Base-by-base conservation (phyloP, 1,140 invertebrate species). In the Holcopasites calliopsidis region DNA sequence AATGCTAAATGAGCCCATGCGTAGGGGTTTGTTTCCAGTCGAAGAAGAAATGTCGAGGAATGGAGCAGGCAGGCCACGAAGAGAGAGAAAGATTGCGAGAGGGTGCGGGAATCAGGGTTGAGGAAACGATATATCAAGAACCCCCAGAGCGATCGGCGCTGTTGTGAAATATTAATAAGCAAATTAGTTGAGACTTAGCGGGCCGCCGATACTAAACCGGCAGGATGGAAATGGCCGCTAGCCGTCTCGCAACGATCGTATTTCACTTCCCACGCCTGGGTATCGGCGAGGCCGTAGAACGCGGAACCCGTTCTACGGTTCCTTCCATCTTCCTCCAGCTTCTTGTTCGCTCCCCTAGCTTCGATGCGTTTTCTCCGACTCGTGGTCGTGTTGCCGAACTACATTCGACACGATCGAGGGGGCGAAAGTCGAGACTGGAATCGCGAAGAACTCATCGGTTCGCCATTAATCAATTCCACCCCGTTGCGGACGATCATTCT, bases 131-230 rank as follows among this genome's bases (percentile, higher is more conserved):
- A 86, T 77, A 87, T 86, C 85, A 83, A 80, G 79, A 84, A 85
- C 82, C 85, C 87, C 87, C 84, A 80, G 80, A 85, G 85, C 88
- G 85, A 89, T 89, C 84, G 86, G 83, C 77, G 86, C 84, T 82
- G 84, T 85, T 85, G 86, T 89, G 88, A 90, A 90, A 88, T 89
- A 90, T 90, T 90, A 90, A 90, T 90, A 90, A 90, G 87, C 88
- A 89, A 90, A 90, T 90, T 88, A 88, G 88, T 86, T 86, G 78
- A 80, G 88, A 90, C 88, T 87, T 85, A 81, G 86, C 84, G 83
- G 65, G 71, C 74, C 60, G 78, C 82, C 79, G 74, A 84, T 85
- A 82, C 73, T 64, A 82, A 86, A 77, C 69, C 81, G 86, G 76
- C 77, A 70, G 54, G 79, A 87, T 86, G 79, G 76, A 86, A 86